Evolutionary conservation across 2,113 vertebrate species (phyloP).

Genomic region (Clarias macrocephalus): DNA sequence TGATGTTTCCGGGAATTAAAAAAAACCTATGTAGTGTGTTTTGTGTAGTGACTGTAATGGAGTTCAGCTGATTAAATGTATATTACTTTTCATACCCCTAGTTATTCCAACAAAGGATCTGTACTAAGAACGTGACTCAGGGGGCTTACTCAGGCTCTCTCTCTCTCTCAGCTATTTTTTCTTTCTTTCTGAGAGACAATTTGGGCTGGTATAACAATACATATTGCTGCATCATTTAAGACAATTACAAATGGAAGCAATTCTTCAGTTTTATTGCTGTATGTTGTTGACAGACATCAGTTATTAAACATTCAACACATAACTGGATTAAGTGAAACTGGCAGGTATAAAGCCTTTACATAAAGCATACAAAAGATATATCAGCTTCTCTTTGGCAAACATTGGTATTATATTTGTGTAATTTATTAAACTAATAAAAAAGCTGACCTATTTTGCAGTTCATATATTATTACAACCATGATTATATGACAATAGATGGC

Average conservation of each 20-base stretch:
- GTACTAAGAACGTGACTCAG: constrained; percentile 62
- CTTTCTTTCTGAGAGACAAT: neutral
- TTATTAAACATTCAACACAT: constrained; percentile 26
- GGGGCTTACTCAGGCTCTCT: constrained; percentile 70
- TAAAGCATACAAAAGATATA: constrained; percentile 45
- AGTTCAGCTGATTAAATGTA: neutral
- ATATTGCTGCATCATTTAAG: neutral
- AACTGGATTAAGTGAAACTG: constrained; percentile 37
- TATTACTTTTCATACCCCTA: constrained; percentile 50
- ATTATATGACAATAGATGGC: constrained; percentile 61
- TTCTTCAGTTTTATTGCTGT: constrained; percentile 51
- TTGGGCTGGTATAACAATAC: neutral
- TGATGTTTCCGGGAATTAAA: neutral
- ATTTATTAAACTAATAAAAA: constrained; percentile 59
- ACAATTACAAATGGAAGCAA: constrained; percentile 7
- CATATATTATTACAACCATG: constrained; percentile 69
- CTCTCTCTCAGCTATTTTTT: constrained; percentile 21
- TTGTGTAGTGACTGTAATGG: neutral
- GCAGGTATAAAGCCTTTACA: constrained; percentile 35
- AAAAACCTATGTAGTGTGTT: neutral
- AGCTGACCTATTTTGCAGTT: constrained; percentile 52
- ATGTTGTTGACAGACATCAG: constrained; percentile 41
- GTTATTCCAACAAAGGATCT: constrained; percentile 22
- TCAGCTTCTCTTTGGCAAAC: constrained; percentile 48
- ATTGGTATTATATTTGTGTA: constrained; percentile 50